Base-by-base conservation (phyloP, 2,113 vertebrate genomes). In the Apus apus region DNA sequence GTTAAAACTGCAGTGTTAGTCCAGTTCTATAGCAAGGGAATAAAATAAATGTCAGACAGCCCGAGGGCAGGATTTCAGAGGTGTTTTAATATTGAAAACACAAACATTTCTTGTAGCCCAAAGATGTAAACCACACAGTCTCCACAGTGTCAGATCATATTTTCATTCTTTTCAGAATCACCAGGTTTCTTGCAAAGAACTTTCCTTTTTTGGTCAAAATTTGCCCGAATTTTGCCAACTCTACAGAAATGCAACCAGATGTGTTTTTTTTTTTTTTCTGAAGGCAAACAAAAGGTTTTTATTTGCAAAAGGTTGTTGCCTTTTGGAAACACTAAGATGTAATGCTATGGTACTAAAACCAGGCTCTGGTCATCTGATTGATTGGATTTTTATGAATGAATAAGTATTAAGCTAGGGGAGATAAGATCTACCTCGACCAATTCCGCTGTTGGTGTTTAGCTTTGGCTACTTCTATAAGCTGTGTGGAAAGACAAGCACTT, bases 211-310 rank as follows among this genome's bases (percentile, higher is more conserved):
- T 29, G 21, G 12, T 22, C 11, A 66, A 85, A 45, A 27, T 34
- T 48, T 80, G 4, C 61, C 30, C 12, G 30, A 8, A 26, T 64
- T 34, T 90, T 45, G 3, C 30, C 5, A 5, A 5, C 58, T 9
- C 9, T 50, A 6, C 27, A 64, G 43, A 85, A 90, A 25, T 0
- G 0, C 20, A 64, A 48, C 9, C 6, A 11, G 17, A n/a, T n/a
- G n/a, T n/a, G n/a, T n/a, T n/a, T n/a, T n/a, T n/a, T n/a, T n/a
- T 62, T 36, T 40, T 67, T 50, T 48, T 17, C n/a, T 53, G 29
- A 75, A 61, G 32, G 34, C 17, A 85, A 45, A 26, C 8, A 4
- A 30, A 72, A 80, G 2, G 8, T 25, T 43, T n/a, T 40, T 43
- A 11, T 34, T 81, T 89, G 15, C 8, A 87, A 64, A 85, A 58